A percentile compares a stretch with the other conserved stretches of the same genome.
Evolutionary conservation across 23 tunicate genomes (phyloP).

Genomic region (Styela plicata): DNA sequence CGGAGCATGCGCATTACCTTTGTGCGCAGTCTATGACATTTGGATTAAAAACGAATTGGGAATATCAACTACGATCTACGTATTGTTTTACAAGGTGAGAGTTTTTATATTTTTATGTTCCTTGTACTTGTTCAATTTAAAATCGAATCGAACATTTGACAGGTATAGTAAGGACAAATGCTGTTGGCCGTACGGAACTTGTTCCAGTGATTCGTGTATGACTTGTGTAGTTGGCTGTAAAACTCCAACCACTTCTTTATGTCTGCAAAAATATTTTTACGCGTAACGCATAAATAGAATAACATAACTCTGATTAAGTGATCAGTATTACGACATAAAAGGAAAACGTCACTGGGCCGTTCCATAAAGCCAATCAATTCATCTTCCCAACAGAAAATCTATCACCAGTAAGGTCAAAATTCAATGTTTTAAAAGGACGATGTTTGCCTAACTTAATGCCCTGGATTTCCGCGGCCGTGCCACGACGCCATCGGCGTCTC

Average conservation of each 20-base stretch:
- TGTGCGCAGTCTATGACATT: slow-evolving; percentile 56
- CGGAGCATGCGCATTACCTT: slow-evolving; percentile 55
- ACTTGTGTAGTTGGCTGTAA: too few species aligned
- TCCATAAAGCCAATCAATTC: not conserved
- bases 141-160: not conserved
- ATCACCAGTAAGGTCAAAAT: not conserved
- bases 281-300: too few species aligned
- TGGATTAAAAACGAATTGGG: slow-evolving; percentile 39
- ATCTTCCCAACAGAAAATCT: not conserved
- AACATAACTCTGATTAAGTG: too few species aligned
- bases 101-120: too few species aligned
- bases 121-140: too few species aligned
- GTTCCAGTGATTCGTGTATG: too few species aligned
- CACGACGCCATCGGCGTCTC: not conserved
- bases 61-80: slow-evolving; percentile 8
- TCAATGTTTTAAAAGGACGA: not conserved
- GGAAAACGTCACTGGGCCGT: too few species aligned
- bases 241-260: too few species aligned
- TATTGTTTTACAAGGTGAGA: not conserved
- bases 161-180: not conserved
- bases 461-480: not conserved
- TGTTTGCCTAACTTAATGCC: not conserved
- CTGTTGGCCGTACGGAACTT: not conserved
- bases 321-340: too few species aligned
- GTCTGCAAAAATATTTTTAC: too few species aligned